Evolutionary conservation across 1,140 invertebrate genomes (phyloP), one percentile per base, ranked within the genome.

Genomic region (Pararge aegeria): DNA sequence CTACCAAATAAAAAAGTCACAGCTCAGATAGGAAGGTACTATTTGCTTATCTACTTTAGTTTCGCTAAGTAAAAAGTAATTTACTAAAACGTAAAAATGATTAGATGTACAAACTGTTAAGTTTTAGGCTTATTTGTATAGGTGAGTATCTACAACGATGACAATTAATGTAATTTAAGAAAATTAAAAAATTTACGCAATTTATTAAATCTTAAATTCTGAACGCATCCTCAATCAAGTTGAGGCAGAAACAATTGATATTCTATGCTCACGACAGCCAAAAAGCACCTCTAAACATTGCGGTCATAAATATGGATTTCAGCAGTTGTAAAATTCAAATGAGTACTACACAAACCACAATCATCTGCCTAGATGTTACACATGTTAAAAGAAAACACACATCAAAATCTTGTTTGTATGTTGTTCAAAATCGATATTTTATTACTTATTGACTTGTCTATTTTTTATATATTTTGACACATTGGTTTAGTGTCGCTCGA

Each of bases 271-370:
- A 52, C 19, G 16, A 18, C 38, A 13, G 37, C 57, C 54, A 67
- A 62, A 70, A 61, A 62, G 52, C 55, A 64, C 65, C 59, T 57
- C 69, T 65, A 66, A 66, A 66, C 62, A 0, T 46, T n/a, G 42
- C 18, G 19, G 42, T 20, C 72, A 74, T 85, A 80, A 85, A 85
- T 82, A 80, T 76, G 70, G 68, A 79, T 73, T 81, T 76, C 71
- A 78, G 78, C 75, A 67, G 73, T 71, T 82, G 74, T 84, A 79
- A 84, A 78, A 74, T 82, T 80, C 72, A 79, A 76, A 78, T 79
- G 72, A 77, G 68, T 71, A 46, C 68, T 75, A 77, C 77, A 80
- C 71, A 73, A 76, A 78, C 64, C 64, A 64, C 66, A 68, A 61
- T 54, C 30, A 61, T 29, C 21, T 52, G 48, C 37, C 38, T 34